A percentile compares a stretch with the other conserved stretches of the same genome.
These are phyloP conservation scores for Upupa epops DNA, from an alignment of 2,113 vertebrate species.

Conservation along the genomic window DNA sequence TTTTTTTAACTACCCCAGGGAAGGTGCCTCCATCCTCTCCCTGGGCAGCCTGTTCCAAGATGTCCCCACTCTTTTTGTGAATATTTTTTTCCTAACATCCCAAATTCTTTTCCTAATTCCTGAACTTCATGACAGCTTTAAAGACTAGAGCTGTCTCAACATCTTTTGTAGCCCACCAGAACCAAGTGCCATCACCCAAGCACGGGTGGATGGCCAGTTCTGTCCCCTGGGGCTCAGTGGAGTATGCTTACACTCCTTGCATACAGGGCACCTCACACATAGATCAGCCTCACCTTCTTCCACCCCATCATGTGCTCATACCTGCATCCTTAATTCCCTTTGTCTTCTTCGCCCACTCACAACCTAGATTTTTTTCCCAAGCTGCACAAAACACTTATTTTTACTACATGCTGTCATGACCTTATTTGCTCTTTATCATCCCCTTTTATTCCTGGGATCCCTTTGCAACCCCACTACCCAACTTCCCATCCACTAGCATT, in stretches of 20 bases:
- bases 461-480: not conserved
- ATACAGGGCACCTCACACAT: not conserved
- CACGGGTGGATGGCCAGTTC: accelerated
- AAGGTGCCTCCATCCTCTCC: too few relatives aligned
- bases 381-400: not conserved
- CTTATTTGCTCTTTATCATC: not conserved
- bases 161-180: not conserved
- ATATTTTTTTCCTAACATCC: too few relatives aligned
- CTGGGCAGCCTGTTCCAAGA: too few relatives aligned
- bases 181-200: accelerated
- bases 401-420: accelerated
- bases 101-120: not conserved
- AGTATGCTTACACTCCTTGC: not conserved
- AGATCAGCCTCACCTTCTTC: not conserved
- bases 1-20: too few relatives aligned
- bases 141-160: accelerated
- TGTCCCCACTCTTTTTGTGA: too few relatives aligned
- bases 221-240: accelerated
- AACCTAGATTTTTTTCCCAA: not conserved
- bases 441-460: not conserved
- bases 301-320: not conserved
- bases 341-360: not conserved
- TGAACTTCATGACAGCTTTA: not conserved
- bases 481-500: not conserved
- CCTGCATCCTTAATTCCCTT: not conserved